phyloP scores from a whole-genome alignment of 2,888 invertebrate genomes.

The Ptychoptera contaminata region DNA sequence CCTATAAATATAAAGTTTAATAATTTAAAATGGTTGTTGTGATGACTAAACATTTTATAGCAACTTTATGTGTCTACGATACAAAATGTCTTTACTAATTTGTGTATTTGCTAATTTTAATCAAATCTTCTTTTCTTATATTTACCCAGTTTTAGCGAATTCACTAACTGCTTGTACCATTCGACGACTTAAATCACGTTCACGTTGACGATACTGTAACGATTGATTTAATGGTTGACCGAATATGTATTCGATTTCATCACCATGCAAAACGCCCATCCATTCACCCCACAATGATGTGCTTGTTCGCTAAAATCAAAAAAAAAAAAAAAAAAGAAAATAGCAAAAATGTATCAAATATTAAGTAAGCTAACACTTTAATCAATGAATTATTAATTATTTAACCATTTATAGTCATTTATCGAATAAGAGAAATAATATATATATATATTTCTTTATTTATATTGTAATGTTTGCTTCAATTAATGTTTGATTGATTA shows the following conservation, averaged over 20 bases:
- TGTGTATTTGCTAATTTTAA: not conserved
- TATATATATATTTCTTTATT: no score
- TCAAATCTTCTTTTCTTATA: constrained; percentile 9
- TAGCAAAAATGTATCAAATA: constrained; percentile 2
- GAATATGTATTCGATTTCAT: constrained; percentile 95
- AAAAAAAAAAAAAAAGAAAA: constrained; percentile 5
- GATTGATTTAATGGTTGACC: constrained; percentile 87
- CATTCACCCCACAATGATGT: constrained; percentile 93
- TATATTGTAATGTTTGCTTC: no score
- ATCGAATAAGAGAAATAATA: no score
- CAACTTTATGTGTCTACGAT: no score
- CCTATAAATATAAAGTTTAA: constrained; percentile 5
- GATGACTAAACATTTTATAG: not conserved
- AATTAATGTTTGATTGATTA: no score
- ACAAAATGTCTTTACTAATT: not conserved
- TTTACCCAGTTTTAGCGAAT: constrained; percentile 90
- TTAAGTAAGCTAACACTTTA: constrained; percentile 1
- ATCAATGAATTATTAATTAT: no score
- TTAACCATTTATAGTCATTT: no score
- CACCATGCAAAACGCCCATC: constrained; percentile 99
- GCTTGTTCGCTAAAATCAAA: constrained; percentile 58
- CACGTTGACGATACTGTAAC: constrained; percentile 69
- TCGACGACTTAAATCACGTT: constrained; percentile 71
- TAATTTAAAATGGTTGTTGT: not conserved
- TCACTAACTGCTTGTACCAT: constrained; percentile 88